phyloP scores from a whole-genome alignment of 1,140 invertebrate genomes.

The Goniozus legneri region DNA sequence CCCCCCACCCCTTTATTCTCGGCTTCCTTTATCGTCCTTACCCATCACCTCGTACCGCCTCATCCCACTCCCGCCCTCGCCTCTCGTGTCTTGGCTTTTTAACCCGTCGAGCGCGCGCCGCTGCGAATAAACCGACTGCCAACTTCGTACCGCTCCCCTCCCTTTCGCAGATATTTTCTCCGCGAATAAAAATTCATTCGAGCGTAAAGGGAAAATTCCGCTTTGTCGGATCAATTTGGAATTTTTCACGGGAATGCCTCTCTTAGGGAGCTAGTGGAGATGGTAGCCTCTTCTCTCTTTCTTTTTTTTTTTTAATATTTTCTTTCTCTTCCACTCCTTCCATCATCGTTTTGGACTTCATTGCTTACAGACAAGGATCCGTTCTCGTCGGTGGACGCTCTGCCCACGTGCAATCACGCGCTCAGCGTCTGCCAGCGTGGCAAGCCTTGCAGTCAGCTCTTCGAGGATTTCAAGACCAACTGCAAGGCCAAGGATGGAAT shows the following conservation, averaged over 20 bases:
- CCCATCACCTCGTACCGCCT: neutral
- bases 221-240: too few species aligned
- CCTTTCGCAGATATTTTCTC: too few species aligned
- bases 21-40: constrained; percentile 1
- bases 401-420: constrained; percentile 85
- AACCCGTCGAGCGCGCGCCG: too few species aligned
- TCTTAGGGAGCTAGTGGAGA: too few species aligned
- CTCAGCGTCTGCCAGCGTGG: constrained; percentile 76
- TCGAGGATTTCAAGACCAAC: constrained; percentile 78
- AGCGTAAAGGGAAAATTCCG: too few species aligned
- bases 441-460: constrained; percentile 71
- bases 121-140: too few species aligned
- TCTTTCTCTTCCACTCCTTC: neutral
- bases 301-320: neutral
- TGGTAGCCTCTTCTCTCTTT: neutral
- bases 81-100: neutral
- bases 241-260: too few species aligned
- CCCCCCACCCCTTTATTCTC: constrained; percentile 22
- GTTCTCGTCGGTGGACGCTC: constrained; percentile 76
- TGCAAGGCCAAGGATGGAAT: constrained; percentile 80
- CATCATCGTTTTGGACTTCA: neutral
- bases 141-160: too few species aligned
- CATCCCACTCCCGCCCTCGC: neutral
- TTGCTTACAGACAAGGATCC: constrained; percentile 75
- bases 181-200: too few species aligned